Conservation (phyloP, 2,113 vertebrate genomes). For the Gymnorhina tibicen region DNA sequence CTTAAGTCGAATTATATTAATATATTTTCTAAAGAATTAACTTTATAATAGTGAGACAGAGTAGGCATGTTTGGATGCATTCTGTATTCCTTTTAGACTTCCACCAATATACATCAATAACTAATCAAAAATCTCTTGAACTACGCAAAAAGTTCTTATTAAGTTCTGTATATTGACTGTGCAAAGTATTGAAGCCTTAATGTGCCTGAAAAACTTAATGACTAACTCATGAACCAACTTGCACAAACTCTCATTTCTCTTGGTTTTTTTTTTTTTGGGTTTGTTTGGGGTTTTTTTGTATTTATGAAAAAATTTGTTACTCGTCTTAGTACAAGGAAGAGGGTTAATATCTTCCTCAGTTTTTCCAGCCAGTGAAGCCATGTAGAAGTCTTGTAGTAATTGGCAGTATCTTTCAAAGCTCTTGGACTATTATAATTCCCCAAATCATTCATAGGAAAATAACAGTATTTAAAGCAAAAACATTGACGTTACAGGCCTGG, state of each 20-base stretch:
- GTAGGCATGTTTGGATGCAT: neutral
- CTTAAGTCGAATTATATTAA: neutral
- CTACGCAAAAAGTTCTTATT: neutral
- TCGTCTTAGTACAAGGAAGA: neutral
- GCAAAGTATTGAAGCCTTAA: neutral
- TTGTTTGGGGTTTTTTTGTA: fast-evolving
- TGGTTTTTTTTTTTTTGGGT: neutral
- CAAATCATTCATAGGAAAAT: neutral
- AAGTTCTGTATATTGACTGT: neutral
- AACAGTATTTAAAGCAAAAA: neutral
- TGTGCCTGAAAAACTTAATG: neutral
- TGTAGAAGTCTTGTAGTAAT: neutral
- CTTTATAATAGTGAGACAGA: neutral
- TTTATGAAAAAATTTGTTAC: neutral
- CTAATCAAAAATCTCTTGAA: neutral
- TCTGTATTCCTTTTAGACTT: neutral
- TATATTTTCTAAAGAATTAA: neutral
- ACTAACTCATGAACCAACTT: neutral
- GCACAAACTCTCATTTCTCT: neutral
- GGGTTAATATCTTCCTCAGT: neutral
- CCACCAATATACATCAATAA: neutral
- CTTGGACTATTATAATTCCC: neutral
- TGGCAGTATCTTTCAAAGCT: neutral
- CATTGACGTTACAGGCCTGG: fast-evolving
- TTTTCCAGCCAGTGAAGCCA: neutral